These are phyloP conservation scores for Ceratina calcarata DNA, from an alignment of 1,140 invertebrate genomes.

Conservation along the genomic window DNA sequence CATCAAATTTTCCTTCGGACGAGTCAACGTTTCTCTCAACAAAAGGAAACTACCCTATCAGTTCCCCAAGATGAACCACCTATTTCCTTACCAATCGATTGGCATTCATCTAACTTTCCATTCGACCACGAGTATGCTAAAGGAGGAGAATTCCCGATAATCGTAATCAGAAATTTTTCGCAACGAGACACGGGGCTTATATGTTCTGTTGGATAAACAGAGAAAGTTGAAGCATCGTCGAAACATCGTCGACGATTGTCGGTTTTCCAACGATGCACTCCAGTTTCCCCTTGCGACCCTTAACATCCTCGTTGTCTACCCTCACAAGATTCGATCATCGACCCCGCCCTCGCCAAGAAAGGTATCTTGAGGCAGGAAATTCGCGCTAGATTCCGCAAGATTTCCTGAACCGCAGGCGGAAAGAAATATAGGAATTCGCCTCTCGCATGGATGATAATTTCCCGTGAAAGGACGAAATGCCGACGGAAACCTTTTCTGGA, in stretches of 20 bases:
- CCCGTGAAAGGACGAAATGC: background rate
- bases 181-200: background rate
- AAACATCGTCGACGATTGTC: background rate
- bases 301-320: background rate
- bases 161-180: background rate
- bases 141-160: background rate
- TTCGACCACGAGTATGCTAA: no score
- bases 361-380: background rate
- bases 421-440: background rate
- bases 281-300: background rate
- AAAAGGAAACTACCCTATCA: background rate
- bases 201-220: no score
- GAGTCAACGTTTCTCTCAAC: background rate
- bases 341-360: background rate
- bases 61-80: background rate
- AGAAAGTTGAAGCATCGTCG: background rate
- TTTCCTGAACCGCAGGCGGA: background rate
- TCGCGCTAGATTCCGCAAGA: background rate
- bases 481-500: constrained; percentile 9
- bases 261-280: background rate
- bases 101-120: background rate
- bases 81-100: constrained; percentile 5
- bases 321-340: background rate
- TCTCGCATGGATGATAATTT: constrained; percentile 17
- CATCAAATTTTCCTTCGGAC: background rate